Base-by-base conservation (phyloP, 2,797 vertebrate genomes). In the Sebastes cheni region DNA sequence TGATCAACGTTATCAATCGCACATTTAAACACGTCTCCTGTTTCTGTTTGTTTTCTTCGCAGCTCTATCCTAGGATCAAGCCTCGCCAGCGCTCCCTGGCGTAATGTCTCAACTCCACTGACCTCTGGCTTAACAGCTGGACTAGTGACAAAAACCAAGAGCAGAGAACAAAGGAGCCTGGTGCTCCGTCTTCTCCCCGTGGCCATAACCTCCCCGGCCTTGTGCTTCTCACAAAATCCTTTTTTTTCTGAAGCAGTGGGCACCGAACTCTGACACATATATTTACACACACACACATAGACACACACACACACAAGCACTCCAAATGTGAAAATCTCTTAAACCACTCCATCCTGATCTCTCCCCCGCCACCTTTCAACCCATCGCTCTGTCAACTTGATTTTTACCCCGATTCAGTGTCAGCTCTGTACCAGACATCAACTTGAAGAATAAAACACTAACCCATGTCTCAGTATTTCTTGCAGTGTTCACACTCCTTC, bases 51-150 rank as follows among this genome's bases (percentile, higher is more conserved):
- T 30, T 85, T 78, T 67, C 22, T 87, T 80, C 89, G 23, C 92
- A 99, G 99, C 93, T 99, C 65, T 99, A 97, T 83, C 98, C 98
- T 25, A 97, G 98, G 93, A 99, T 99, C 94, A 99, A 99, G 90
- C 99, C 98, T 81, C 96, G 98, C 52, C 98, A 99, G 93, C 96
- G 98, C 87, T 98, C 98, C 56, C 94, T 99, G 62, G 99, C 99
- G 61, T 99, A 96, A 96, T 67, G 72, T 77, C 65, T 77, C 81
- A 4, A 4, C 73, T 74, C 59, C 60, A 0, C 59, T 73, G 80
- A 81, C 72, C 76, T 71, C 79, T 59, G 84, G 86, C 82, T 32
- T 32, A 86, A 75, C 75, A 82, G 84, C 89, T 88, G 92, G 86
- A 93, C 80, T 81, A 56, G 74, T 80, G 80, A 90, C 75, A 82